These are phyloP conservation scores for Poeciliopsis infans DNA, from an alignment of 2,797 vertebrate genomes.

Conservation along the genomic window DNA sequence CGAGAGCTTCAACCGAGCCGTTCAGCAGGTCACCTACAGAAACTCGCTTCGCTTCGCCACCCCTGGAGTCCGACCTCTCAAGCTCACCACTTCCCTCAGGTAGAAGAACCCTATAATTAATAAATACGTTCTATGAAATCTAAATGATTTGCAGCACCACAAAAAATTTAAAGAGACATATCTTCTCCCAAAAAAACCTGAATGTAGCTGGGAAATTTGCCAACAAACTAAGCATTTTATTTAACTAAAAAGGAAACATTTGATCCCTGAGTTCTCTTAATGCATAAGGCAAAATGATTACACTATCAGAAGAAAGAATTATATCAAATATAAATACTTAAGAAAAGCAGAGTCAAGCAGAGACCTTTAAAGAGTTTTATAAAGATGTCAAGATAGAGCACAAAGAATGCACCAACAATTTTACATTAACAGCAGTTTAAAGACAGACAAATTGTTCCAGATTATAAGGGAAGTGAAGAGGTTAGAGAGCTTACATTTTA, in stretches of 20 bases:
- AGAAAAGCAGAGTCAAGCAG: not conserved
- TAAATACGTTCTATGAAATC: not conserved
- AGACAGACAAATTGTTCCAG: not conserved
- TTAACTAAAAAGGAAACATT: slow-evolving; percentile 13
- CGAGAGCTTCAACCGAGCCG: slow-evolving; percentile 95
- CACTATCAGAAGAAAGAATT: not conserved
- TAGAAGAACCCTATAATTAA: slow-evolving; percentile 57
- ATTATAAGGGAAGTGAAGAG: not conserved
- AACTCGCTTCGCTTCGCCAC: slow-evolving; percentile 97
- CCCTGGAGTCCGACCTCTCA: slow-evolving; percentile 93
- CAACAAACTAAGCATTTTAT: not conserved
- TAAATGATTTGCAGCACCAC: not conserved
- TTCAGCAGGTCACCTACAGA: slow-evolving; percentile 98
- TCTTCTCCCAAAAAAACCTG: not conserved
- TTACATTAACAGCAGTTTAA: not conserved
- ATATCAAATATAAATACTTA: not conserved
- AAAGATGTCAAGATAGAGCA: not conserved
- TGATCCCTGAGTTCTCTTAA: not conserved
- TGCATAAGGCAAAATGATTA: not conserved
- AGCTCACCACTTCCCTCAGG: slow-evolving; percentile 93
- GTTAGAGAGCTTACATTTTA: not conserved
- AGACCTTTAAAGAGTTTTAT: not conserved
- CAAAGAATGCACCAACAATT: not conserved
- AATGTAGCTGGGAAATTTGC: not conserved
- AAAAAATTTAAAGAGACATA: not conserved